Base-by-base conservation (phyloP, 1,140 invertebrate genomes). In the Aphis craccivora region DNA sequence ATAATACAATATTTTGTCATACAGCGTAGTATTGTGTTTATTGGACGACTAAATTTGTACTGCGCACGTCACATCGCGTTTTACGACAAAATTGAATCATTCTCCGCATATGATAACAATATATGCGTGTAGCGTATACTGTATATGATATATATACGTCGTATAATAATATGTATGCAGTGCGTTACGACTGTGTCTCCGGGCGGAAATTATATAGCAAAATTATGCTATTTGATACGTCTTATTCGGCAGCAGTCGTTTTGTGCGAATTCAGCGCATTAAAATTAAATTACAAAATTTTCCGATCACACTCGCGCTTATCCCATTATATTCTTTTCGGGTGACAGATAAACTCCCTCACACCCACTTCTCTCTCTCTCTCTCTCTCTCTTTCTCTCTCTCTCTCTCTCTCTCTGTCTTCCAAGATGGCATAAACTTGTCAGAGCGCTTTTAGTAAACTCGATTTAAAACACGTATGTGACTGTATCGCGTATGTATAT, bases 401-500 rank as follows among this genome's bases (percentile, higher is more conserved):
- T 18, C 37, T 22, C 18, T 11, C 2, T 51, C 23, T 25, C n/a
- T 20, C 45, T n/a, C n/a, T 30, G 8, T 55, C 30, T 45, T 81
- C 5, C 14, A 18, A 25, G 37, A 43, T 9, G 35, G n/a, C 89
- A 55, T 40, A 18, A 6, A 48, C 40, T 53, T 90, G 35, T 67
- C 55, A 4, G 30, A 14, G 40, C 14, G 40, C n/a, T 48, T 91
- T 91, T 83, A 35, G 14, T n/a, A 35, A 91, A 91, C 90, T 91
- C 90, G 43, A 91, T 83, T 91, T 83, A 67, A 48, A 91, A 91
- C 90, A 83, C 90, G 90, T 91, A 91, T 67, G 55, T 18, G 25
- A 87, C 30, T 67, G 30, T 67, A 67, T 67, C 11, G 60, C 0
- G 60, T n/a, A 67, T n/a, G 3, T n/a, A n/a, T 14, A 76, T 76